Base-by-base conservation (phyloP, 2,888 invertebrate genomes). In the Archips crataeganus region DNA sequence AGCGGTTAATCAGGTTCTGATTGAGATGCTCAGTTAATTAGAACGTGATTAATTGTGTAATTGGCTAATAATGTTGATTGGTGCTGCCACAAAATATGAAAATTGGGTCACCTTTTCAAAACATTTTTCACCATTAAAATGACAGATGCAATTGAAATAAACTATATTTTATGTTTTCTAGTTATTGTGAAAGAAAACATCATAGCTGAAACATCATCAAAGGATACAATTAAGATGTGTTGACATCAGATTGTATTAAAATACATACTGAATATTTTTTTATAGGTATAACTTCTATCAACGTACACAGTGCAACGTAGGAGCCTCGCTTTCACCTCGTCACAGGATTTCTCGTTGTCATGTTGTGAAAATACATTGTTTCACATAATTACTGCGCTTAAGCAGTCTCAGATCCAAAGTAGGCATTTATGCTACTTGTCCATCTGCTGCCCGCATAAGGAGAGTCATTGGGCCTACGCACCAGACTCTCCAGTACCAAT, bases 391-490 rank as follows among this genome's bases (percentile, higher is more conserved):
- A 54, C 74, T 70, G 42, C 60, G 61, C 51, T 68, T 51, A 73
- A 64, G 32, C 59, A 54, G 74, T 10, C 68, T 73, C 68, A 10
- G 47, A 45, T 23, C 70, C 64, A 60, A 89, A 85, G 85, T 88
- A 84, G 87, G 84, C 85, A 90, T 88, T 88, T 87, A 85, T 81
- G 80, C 80, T 77, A 80, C 83, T 80, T 84, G 90, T 86, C 88
- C 90, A 88, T 90, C 89, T 83, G 80, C 75, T 77, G 69, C 76
- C 87, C 87, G 70, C 81, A 84, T 90, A 90, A 82, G 90, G 92
- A 65, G 69, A 84, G 82, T 82, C 88, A 85, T 88, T 88, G 87
- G 78, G 90, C 93, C 94, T 87, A 93, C 93, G 90, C 91, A 77
- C 65, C 36, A 23, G 11, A 42, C 60, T 6, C 13, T 34, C 39